Evolutionary conservation across 2,113 vertebrate species (phyloP).

Genomic region (Pachypanchax playfairii): DNA sequence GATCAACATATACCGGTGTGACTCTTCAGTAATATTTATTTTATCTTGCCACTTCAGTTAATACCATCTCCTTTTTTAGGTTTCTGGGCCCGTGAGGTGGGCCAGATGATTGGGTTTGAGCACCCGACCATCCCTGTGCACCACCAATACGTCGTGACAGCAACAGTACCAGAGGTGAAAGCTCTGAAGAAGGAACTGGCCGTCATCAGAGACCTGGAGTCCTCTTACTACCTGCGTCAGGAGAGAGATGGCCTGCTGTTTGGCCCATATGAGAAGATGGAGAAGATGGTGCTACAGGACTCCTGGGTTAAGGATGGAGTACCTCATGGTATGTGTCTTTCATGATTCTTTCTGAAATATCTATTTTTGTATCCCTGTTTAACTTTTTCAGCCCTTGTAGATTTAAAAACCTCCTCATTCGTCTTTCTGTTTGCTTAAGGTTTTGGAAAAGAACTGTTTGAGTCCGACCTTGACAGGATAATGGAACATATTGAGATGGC

Average conservation of each 20-base stretch:
- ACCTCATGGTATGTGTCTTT: conserved; percentile 81
- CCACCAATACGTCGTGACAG: conserved; percentile 95
- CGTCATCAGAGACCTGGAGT: conserved; percentile 93
- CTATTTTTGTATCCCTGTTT: not conserved
- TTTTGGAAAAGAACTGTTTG: conserved; percentile 97
- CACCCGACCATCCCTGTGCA: conserved; percentile 96
- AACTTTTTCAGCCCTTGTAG: not conserved
- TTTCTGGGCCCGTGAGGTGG: conserved; percentile 95
- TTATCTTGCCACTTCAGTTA: not conserved
- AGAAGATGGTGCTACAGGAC: conserved; percentile 95
- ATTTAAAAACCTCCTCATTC: not conserved
- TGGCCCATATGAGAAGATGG: conserved; percentile 91
- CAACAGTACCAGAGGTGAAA: conserved; percentile 93
- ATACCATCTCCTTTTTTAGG: conserved; percentile 73
- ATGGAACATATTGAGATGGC: conserved; percentile 92
- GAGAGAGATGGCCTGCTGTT: conserved; percentile 94
- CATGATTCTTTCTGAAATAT: too few relatives aligned
- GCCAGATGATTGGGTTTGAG: conserved; percentile 88
- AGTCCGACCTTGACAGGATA: conserved; percentile 95
- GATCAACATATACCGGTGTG: not conserved
- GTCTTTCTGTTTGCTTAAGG: conserved; percentile 69
- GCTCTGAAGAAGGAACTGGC: conserved; percentile 89
- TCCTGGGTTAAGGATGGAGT: conserved; percentile 92
- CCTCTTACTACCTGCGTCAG: conserved; percentile 93
- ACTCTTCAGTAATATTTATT: not conserved